Conservation (phyloP, 1,140 invertebrate species). For the Gonioctena quinquepunctata region DNA sequence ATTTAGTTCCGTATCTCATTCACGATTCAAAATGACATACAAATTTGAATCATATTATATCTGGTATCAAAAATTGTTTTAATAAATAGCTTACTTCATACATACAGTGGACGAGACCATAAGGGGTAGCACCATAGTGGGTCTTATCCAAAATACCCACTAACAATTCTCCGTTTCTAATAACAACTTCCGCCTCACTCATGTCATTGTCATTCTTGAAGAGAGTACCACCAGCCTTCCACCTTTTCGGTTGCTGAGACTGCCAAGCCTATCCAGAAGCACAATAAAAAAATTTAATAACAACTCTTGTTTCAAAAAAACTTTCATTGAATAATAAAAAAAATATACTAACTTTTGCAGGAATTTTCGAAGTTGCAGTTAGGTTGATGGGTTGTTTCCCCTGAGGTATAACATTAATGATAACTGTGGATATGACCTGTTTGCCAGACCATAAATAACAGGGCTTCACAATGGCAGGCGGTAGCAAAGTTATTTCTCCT, state of each 20-base stretch:
- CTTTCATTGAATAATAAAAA: neutral
- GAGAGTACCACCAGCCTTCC: slow-evolving; percentile 66
- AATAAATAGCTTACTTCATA: slow-evolving; percentile 69
- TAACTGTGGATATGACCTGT: slow-evolving; percentile 86
- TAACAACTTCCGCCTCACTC: slow-evolving; percentile 90
- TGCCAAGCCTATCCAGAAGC: slow-evolving; percentile 72
- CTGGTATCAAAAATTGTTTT: too few species aligned
- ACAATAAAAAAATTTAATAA: too few species aligned
- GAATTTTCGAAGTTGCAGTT: slow-evolving; percentile 82
- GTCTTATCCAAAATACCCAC: slow-evolving; percentile 96
- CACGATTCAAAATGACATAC: too few species aligned
- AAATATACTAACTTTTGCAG: slow-evolving; percentile 60
- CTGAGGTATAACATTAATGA: slow-evolving; percentile 85
- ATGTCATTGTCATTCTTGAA: slow-evolving; percentile 65
- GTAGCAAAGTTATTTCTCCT: slow-evolving; percentile 73
- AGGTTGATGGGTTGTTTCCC: slow-evolving; percentile 77
- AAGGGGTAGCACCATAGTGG: slow-evolving; percentile 93
- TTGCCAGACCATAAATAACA: slow-evolving; percentile 93
- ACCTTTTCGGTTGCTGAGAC: slow-evolving; percentile 58
- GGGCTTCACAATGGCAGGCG: slow-evolving; percentile 91
- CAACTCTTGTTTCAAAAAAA: too few species aligned
- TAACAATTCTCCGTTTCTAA: slow-evolving; percentile 86
- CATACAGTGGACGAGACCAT: slow-evolving; percentile 90
- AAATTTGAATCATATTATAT: too few species aligned
- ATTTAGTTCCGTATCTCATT: too few species aligned